Conservation (phyloP, 2,888 invertebrate species). For the Mystacides longicornis region DNA sequence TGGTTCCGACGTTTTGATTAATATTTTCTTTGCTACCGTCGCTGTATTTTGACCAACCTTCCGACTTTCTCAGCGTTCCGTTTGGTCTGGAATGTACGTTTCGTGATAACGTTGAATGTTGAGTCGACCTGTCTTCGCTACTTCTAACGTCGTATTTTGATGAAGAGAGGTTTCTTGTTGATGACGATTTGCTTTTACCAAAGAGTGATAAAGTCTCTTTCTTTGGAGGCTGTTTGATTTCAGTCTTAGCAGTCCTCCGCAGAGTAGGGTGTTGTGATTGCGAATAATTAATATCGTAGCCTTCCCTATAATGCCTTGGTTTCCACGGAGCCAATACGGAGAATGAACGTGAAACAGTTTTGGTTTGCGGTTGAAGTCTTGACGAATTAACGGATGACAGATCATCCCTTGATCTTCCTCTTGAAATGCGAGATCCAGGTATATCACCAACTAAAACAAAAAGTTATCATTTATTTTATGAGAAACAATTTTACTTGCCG, state of each 20-base stretch:
- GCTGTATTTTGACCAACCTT: slow-evolving; percentile 8
- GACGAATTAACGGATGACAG: slow-evolving; percentile 58
- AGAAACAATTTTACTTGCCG: too few relatives aligned
- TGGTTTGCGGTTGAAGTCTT: slow-evolving; percentile 55
- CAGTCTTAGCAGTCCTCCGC: slow-evolving; percentile 13
- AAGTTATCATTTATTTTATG: background rate
- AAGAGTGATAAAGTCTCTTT: slow-evolving; percentile 20
- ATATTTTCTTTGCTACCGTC: slow-evolving; percentile 29
- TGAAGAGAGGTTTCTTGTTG: slow-evolving; percentile 35
- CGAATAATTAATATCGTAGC: slow-evolving; percentile 72
- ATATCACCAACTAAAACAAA: slow-evolving; percentile 75
- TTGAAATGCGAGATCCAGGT: slow-evolving; percentile 58
- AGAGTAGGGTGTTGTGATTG: slow-evolving; percentile 43
- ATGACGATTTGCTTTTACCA: slow-evolving; percentile 41
- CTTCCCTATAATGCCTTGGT: slow-evolving; percentile 64
- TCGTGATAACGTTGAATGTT: slow-evolving; percentile 32
- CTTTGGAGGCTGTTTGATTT: slow-evolving; percentile 18
- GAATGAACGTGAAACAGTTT: slow-evolving; percentile 68
- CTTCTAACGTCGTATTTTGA: slow-evolving; percentile 31
- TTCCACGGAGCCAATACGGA: slow-evolving; percentile 81
- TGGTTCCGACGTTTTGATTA: slow-evolving; percentile 27
- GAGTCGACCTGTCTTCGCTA: slow-evolving; percentile 34
- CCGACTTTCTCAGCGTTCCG: slow-evolving; percentile 15
- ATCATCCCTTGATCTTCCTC: slow-evolving; percentile 68
- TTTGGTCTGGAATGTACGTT: slow-evolving; percentile 10